Evolutionary conservation across 2,113 vertebrate species (phyloP).

Genomic region (Elephantulus edwardii): DNA sequence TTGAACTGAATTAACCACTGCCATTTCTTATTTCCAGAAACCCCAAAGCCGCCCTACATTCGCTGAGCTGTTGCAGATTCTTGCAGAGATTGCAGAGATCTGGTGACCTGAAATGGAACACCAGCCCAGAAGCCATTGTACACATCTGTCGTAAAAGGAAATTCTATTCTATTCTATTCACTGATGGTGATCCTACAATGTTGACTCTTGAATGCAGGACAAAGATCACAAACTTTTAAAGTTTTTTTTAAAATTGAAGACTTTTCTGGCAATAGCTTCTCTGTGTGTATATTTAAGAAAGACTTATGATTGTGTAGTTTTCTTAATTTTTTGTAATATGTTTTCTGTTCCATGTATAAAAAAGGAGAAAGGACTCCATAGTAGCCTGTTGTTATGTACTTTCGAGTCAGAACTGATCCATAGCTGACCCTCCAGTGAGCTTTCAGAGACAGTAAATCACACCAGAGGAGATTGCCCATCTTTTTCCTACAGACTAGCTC

Average conservation of each 20-base stretch:
- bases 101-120: constrained; percentile 52
- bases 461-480: no score
- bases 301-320: not conserved
- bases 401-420: no score
- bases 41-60: constrained; percentile 88
- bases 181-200: not conserved
- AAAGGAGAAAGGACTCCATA: not conserved
- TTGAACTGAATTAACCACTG: not conserved
- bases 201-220: not conserved
- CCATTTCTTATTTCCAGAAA: constrained; percentile 82
- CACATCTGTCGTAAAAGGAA: not conserved
- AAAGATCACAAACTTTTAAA: constrained; percentile 10
- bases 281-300: not conserved
- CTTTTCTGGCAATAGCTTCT: not conserved
- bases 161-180: not conserved
- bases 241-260: not conserved
- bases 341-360: not conserved
- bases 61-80: constrained; percentile 83
- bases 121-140: not conserved
- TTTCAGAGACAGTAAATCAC: no score
- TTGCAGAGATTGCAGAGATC: constrained; percentile 83
- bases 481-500: no score
- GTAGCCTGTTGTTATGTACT: no score
- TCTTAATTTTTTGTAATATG: not conserved
- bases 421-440: no score